These are phyloP conservation scores for Notechis scutatus DNA, from an alignment of 2,113 vertebrate species.

Conservation along the genomic window DNA sequence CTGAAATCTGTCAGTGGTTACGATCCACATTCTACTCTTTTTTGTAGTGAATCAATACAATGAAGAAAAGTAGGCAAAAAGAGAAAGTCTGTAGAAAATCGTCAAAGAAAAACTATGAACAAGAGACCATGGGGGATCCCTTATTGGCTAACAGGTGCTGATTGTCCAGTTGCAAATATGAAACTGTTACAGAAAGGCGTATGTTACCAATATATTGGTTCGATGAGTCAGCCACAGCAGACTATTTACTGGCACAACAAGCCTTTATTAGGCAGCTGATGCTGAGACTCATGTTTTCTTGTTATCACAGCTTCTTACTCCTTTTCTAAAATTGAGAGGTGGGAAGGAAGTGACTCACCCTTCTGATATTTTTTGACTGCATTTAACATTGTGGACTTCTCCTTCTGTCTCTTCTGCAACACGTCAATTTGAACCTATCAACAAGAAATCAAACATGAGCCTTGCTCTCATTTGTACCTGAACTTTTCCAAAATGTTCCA, in stretches of 20 bases:
- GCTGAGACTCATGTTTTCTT: neutral
- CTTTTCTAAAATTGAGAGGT: neutral
- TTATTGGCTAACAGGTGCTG: neutral
- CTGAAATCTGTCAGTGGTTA: neutral
- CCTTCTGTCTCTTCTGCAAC: conserved; percentile 91
- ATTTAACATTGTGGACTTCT: conserved; percentile 91
- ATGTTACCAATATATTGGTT: neutral
- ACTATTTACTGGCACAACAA: neutral
- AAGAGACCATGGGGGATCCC: neutral
- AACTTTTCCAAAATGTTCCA: neutral
- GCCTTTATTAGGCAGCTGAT: neutral
- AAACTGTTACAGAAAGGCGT: neutral
- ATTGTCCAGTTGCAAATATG: neutral
- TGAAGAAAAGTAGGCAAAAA: neutral
- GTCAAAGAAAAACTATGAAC: neutral
- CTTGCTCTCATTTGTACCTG: neutral
- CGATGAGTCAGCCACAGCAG: neutral
- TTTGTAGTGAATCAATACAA: neutral
- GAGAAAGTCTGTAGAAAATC: neutral
- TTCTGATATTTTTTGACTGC: conserved; percentile 97
- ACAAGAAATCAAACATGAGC: conserved; percentile 40
- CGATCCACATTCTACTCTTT: neutral
- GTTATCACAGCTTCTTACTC: neutral
- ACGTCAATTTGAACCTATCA: conserved; percentile 90
- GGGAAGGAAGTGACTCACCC: conserved; percentile 68